Evolutionary conservation across 2,888 invertebrate genomes (phyloP), one percentile per base, ranked within the genome.

Genomic region (Teinopalpus imperialis): DNA sequence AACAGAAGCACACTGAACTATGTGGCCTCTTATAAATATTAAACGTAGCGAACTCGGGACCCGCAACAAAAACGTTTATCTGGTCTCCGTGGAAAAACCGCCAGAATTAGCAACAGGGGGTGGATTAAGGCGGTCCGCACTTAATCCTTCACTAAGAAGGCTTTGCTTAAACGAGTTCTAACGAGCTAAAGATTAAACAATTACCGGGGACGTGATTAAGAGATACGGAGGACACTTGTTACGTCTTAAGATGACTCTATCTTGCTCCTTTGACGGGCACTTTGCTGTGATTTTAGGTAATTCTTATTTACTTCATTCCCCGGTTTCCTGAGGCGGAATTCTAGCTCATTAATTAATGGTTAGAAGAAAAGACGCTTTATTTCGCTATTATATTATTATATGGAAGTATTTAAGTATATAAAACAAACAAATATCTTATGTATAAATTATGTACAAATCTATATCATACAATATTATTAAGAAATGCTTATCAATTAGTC

Each of bases 131-230:
- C 78, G 80, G 81, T 77, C 88, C 87, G 80, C 83, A 82, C 82
- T 86, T 87, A 88, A 88, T 88, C 88, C 88, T 86, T 86, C 86
- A 82, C 85, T 87, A 88, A 88, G 88, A 86, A 86, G 88, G 86
- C 88, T 88, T 87, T 88, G 78, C 86, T 88, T 87, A 87, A 88
- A 87, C 87, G 87, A 87, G 87, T 87, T 83, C 86, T 88, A 88
- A 87, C 87, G 87, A 87, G 87, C 88, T 85, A 78, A 80, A 86
- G 88, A 88, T 88, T 87, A 88, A 88, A 88, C 88, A 88, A 88
- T 88, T 88, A 88, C 81, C 74, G 76, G 70, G 59, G 73, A 73
- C 81, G 83, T 86, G 86, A 88, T 88, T 87, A 87, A 87, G 85
- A 87, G 85, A 85, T 85, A 83, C 82, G 69, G 74, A 69, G 70